Evolutionary conservation across 30 jellyfish, hydroid and myxozoan genomes (phyloP), one percentile per base, ranked within the genome.

Genomic region (Mastigias papua): DNA sequence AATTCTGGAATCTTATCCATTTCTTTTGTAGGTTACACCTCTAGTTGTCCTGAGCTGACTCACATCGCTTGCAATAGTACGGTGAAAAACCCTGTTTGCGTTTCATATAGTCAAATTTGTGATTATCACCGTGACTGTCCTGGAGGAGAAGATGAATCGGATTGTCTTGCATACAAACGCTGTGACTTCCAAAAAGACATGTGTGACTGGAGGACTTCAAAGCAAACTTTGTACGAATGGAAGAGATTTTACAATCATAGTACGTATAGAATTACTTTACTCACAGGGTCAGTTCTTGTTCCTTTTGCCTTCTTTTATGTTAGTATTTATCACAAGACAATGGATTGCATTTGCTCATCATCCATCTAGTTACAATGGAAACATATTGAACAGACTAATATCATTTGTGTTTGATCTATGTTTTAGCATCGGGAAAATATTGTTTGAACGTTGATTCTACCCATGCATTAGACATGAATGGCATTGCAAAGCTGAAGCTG

Each of bases 101-200:
- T 51, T 25, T 58, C 89, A 6, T 15, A 46, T 37, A 30, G n/a
- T 49, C 83, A 86, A 46, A 26, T 73, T 4, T 86, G 95, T 32
- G 95, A 86, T 64, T 86, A 54, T 35, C 35, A 34, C 77, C 73
- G 46, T 23, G 34, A 86, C 69, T 86, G 95, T 60, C 95, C 89
- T 34, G 95, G 95, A 49, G 89, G 89, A 30, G 95, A 86, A 50
- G 95, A 86, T 46, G 95, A 86, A 60, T 62, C 76, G 10, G 42
- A 74, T 42, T 86, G 95, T 66, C 49, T 73, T 21, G 63, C 54
- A 31, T 54, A 51, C 73, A 67, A 64, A n/a, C 64, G 95, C 27
- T 86, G 95, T 32, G 82, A 76, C 33, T 86, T 86, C 58, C 62
- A 86, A n/a, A 76, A 23, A 13, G 89, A 48, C 34, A 13, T 35